Conservation (phyloP, 2,797 vertebrate species). For the Galago senegalensis region DNA sequence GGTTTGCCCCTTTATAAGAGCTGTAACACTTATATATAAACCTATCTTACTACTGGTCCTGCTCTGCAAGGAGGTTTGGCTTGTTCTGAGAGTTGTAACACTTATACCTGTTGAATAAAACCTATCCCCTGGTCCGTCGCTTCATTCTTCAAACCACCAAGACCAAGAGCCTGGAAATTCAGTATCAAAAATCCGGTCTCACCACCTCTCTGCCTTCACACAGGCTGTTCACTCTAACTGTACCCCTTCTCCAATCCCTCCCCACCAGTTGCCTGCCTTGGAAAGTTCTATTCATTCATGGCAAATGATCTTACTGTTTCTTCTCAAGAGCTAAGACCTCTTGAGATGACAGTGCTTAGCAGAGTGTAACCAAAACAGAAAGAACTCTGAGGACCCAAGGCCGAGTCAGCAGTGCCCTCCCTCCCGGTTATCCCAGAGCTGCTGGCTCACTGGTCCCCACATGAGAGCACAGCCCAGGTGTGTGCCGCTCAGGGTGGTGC, state of each 20-base stretch:
- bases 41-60: too few species aligned
- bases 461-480: neutral
- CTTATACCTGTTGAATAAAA: too few species aligned
- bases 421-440: accelerated
- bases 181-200: too few species aligned
- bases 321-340: neutral
- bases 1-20: too few species aligned
- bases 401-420: neutral
- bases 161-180: too few species aligned
- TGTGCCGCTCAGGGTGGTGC: neutral
- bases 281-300: conserved; percentile 23
- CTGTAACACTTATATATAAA: too few species aligned
- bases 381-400: neutral
- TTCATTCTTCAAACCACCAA: too few species aligned
- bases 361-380: neutral
- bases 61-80: too few species aligned
- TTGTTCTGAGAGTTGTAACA: too few species aligned
- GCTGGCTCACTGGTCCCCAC: neutral
- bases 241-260: neutral
- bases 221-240: neutral
- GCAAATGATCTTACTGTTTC: neutral
- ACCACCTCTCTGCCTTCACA: neutral
- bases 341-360: neutral
- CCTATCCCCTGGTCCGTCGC: too few species aligned
- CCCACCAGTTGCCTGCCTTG: neutral